A percentile compares a stretch with the other conserved stretches of the same genome.
Evolutionary conservation across 2,888 invertebrate genomes (phyloP).

Genomic region (Lepidochitona cinerea): DNA sequence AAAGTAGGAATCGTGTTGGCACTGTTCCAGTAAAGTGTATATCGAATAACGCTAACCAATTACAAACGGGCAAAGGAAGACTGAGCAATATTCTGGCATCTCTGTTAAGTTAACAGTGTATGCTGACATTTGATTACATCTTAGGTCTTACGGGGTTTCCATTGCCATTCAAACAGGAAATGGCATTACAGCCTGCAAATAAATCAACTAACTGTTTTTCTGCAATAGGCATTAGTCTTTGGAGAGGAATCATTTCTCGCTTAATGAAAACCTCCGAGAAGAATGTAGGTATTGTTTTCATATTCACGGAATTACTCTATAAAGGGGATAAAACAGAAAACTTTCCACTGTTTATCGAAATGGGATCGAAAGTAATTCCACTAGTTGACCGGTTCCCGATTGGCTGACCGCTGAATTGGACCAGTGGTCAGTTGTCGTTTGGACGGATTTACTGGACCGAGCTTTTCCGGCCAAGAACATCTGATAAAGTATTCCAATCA

Average conservation of each 20-base stretch:
- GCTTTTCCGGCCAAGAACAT: background rate
- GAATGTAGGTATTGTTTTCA: too few species aligned
- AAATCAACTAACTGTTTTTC: background rate
- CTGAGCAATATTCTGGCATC: background rate
- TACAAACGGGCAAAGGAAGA: background rate
- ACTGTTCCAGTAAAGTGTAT: background rate
- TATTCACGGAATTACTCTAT: too few species aligned
- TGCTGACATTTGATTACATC: background rate
- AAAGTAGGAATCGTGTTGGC: background rate
- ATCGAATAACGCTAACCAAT: background rate
- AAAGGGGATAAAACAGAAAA: too few species aligned
- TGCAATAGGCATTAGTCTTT: too few species aligned
- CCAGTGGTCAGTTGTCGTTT: background rate
- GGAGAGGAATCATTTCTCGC: conserved; percentile 1
- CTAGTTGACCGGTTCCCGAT: too few species aligned
- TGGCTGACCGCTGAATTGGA: background rate
- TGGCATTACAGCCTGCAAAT: background rate
- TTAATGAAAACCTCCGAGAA: background rate
- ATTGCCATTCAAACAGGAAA: background rate
- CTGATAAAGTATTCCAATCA: background rate
- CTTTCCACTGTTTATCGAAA: too few species aligned
- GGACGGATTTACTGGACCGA: background rate
- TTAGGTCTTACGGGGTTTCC: background rate
- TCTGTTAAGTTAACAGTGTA: background rate
- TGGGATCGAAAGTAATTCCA: too few species aligned